Evolutionary conservation across 1,140 invertebrate species (phyloP), one percentile per base, ranked within the genome.

Genomic region (Meloidogyne floridensis): DNA sequence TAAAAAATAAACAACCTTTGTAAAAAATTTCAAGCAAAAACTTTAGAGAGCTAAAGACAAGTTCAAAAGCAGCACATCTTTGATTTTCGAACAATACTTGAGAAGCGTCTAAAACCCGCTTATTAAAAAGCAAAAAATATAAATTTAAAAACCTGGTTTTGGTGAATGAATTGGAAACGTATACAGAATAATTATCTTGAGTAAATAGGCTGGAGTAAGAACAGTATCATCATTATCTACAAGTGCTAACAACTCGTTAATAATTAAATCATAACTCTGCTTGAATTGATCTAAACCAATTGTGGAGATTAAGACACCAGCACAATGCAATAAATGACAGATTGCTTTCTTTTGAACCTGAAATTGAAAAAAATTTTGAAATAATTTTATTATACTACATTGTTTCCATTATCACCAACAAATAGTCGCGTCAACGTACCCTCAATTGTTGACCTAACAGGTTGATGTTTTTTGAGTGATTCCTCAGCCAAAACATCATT

Each of bases 301-400:
- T 20, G 87, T 86, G n/a, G 84, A 85, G 47, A 86, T 69, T n/a
- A 84, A 47, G 42, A 84, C 70, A n/a, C 84, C 84, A 11, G 84
- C 73, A 1, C 43, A 43, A 65, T 86, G 78, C 5, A 84, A 43
- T 32, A 77, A 72, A 65, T 84, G 80, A 15, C 53, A 51, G 9
- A 84, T 65, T 20, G 84, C 82, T 59, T 72, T 70, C 43, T 86
- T 84, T 42, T 84, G 80, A 9, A 43, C 20, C 81, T 82, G 51
- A 54, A 82, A 15, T 6, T 2, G 3, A 56, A 81, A 80, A 56
- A 8, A 43, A 78, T 13, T n/a, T 54, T 18, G 5, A 7, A 69
- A 78, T 42, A 15, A 78, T 32, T 6, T 15, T 11, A n/a, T n/a
- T 32, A 32, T 32, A 32, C 32, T 32, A 78, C 69, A 69, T 80